Conservation (phyloP, 2,888 invertebrate genomes). For the Disparrhopalites patrizii region DNA sequence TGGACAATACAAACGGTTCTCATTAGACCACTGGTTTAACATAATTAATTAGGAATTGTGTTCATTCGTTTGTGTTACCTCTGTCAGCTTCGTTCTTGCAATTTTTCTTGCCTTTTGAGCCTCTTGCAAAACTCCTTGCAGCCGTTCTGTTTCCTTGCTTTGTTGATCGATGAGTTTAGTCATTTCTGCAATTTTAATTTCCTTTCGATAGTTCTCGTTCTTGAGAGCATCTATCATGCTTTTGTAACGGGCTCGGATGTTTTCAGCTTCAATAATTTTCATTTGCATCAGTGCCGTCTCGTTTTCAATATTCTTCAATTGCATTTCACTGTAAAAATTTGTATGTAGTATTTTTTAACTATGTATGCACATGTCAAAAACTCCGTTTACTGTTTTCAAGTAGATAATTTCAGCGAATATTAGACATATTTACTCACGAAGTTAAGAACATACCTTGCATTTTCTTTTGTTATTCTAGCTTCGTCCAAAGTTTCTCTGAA, state of each 20-base stretch:
- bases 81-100: slow-evolving; percentile 32
- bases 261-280: slow-evolving; percentile 48
- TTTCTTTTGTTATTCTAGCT: slow-evolving; percentile 2
- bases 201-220: slow-evolving; percentile 41
- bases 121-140: slow-evolving; percentile 32
- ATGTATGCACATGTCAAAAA: no score
- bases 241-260: slow-evolving; percentile 44
- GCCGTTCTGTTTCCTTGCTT: slow-evolving; percentile 35
- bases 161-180: slow-evolving; percentile 34
- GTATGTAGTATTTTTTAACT: background rate
- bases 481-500: slow-evolving; percentile 20
- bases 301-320: slow-evolving; percentile 44
- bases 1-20: slow-evolving; percentile 2
- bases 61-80: slow-evolving; percentile 14
- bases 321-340: slow-evolving; percentile 29
- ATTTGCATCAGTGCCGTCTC: slow-evolving; percentile 46
- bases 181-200: slow-evolving; percentile 34
- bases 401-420: background rate
- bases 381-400: no score
- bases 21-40: background rate
- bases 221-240: slow-evolving; percentile 42
- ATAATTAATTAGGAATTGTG: background rate
- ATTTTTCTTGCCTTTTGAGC: slow-evolving; percentile 40
- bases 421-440: background rate
- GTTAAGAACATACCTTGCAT: background rate